A percentile compares a stretch with the other conserved stretches of the same genome.
Evolutionary conservation across 2,888 invertebrate species (phyloP).

Genomic region (Empis stercorea): DNA sequence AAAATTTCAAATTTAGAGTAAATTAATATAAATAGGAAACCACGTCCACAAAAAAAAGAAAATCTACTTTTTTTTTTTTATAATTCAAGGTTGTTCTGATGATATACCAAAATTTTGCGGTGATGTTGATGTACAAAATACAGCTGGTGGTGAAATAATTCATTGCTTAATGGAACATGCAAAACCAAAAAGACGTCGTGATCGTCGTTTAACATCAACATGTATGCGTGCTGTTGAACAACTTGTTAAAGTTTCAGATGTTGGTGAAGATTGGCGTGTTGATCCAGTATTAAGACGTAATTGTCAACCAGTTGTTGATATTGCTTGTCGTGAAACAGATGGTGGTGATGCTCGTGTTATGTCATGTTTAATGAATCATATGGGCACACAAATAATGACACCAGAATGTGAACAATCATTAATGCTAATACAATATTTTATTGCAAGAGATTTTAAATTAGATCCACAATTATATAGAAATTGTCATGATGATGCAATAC

Average conservation of each 20-base stretch:
- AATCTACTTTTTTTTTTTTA: too few relatives aligned
- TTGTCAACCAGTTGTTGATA: slow-evolving; percentile 73
- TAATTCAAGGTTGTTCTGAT: slow-evolving; percentile 64
- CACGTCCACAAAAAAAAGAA: too few relatives aligned
- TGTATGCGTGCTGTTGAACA: slow-evolving; percentile 70
- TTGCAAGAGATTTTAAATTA: slow-evolving; percentile 86
- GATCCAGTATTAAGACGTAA: slow-evolving; percentile 81
- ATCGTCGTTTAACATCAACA: slow-evolving; percentile 50
- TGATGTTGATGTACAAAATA: slow-evolving; percentile 42
- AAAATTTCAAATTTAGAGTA: too few relatives aligned
- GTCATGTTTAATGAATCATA: slow-evolving; percentile 86
- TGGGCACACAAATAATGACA: slow-evolving; percentile 69
- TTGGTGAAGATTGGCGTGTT: slow-evolving; percentile 90
- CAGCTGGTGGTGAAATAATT: slow-evolving; percentile 69
- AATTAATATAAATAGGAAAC: too few relatives aligned
- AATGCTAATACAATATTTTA: slow-evolving; percentile 93
- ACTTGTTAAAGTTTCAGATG: slow-evolving; percentile 75
- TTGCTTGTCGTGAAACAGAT: slow-evolving; percentile 56
- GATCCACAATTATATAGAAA: slow-evolving; percentile 78
- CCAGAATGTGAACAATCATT: slow-evolving; percentile 81
- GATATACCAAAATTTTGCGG: slow-evolving; percentile 70
- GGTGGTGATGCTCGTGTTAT: slow-evolving; percentile 75
- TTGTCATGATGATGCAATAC: slow-evolving; percentile 77
- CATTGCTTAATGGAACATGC: slow-evolving; percentile 92
- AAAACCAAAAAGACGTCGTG: slow-evolving; percentile 45